These are phyloP conservation scores for Stomatorhinus ivindoensis DNA, from an alignment of 2,113 vertebrate species.

Conservation along the genomic window DNA sequence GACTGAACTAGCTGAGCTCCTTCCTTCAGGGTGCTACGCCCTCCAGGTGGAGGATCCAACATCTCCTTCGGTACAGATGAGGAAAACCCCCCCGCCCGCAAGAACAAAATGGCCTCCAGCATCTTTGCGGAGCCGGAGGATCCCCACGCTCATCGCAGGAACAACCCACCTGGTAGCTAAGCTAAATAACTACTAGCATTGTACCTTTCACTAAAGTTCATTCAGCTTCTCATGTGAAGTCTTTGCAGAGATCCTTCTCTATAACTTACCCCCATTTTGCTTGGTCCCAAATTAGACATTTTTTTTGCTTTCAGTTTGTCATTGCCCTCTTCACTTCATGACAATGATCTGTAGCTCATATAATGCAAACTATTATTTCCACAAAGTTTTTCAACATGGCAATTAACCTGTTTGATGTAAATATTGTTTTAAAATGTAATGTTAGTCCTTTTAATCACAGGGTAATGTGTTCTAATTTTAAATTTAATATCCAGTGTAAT, in stretches of 20 bases:
- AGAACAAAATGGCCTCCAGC: conserved; percentile 90
- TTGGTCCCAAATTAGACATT: neutral
- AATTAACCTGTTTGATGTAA: neutral
- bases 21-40: conserved; percentile 75
- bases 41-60: conserved; percentile 90
- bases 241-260: neutral
- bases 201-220: neutral
- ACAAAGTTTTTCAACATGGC: neutral
- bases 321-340: neutral
- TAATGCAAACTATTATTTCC: neutral
- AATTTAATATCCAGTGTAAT: neutral
- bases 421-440: neutral
- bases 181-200: neutral
- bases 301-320: neutral
- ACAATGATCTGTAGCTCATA: neutral
- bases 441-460: neutral
- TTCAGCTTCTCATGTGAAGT: neutral
- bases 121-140: conserved; percentile 91
- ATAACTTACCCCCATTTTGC: neutral
- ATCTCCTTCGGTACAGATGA: conserved; percentile 78
- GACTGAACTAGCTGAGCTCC: conserved; percentile 5
- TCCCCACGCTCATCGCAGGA: conserved; percentile 67
- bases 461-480: neutral
- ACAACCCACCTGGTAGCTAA: conserved; percentile 65
- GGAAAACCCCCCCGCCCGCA: conserved; percentile 67